Percentiles rank a stretch among this genome's conserved stretches.
Conservation (phyloP, 2,888 invertebrate species). For the Erannis defoliaria region DNA sequence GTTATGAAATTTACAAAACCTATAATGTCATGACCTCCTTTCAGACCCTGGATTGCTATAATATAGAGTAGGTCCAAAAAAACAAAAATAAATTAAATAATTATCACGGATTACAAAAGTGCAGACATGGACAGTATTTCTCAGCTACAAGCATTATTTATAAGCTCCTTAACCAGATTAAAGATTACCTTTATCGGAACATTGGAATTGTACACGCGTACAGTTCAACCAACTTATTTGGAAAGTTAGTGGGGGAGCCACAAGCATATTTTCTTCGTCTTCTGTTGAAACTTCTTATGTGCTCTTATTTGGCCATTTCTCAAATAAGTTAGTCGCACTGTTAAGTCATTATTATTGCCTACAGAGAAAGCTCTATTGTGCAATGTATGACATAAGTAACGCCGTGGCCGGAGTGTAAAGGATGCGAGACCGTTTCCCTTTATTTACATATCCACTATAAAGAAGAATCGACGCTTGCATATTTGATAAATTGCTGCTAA, state of each 20-base stretch:
- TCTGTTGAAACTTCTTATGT: neutral
- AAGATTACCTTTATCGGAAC: constrained; percentile 29
- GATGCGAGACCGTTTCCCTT: constrained; percentile 30
- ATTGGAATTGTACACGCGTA: constrained; percentile 16
- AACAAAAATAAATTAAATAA: neutral
- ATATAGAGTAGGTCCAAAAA: no score
- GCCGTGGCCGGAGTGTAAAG: constrained; percentile 24
- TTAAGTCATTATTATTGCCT: constrained; percentile 27
- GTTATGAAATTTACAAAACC: neutral
- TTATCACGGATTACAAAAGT: neutral
- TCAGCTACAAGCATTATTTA: constrained; percentile 10
- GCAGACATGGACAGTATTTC: neutral
- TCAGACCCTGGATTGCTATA: neutral
- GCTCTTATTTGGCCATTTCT: neutral
- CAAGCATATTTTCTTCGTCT: neutral
- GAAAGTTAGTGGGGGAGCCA: neutral
- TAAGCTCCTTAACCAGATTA: constrained; percentile 29
- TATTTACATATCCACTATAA: constrained; percentile 23
- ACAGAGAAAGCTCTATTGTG: constrained; percentile 45
- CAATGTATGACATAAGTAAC: constrained; percentile 38
- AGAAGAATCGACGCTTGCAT: neutral
- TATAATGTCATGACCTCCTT: neutral
- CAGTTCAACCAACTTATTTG: neutral
- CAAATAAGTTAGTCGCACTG: neutral
- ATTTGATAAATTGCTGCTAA: neutral